Evolutionary conservation across 2,888 invertebrate species (phyloP).

Genomic region (Piscicola geometra): DNA sequence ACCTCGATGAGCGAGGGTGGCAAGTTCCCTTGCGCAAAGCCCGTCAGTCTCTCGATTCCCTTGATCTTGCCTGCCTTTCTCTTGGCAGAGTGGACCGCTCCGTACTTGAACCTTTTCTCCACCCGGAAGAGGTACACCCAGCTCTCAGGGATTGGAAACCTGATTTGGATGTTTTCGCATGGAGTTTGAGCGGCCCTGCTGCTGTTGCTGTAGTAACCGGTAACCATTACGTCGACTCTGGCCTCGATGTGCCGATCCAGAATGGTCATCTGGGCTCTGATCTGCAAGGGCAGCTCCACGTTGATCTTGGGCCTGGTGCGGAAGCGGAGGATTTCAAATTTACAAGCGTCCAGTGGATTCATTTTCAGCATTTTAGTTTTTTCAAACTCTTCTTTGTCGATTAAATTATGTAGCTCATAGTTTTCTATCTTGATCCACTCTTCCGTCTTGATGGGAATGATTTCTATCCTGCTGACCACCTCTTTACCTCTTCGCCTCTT

Average conservation of each 20-base stretch:
- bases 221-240: slow-evolving; percentile 88
- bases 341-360: slow-evolving; percentile 90
- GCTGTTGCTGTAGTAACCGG: slow-evolving; percentile 90
- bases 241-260: slow-evolving; percentile 73
- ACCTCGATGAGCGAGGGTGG: slow-evolving; percentile 55
- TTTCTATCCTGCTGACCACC: slow-evolving; percentile 96
- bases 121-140: slow-evolving; percentile 99
- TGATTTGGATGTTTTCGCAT: slow-evolving; percentile 75
- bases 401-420: slow-evolving; percentile 87
- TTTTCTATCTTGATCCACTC: slow-evolving; percentile 96
- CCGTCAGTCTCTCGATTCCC: slow-evolving; percentile 55
- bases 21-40: slow-evolving; percentile 53
- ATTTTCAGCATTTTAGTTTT: slow-evolving; percentile 57
- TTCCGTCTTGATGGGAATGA: slow-evolving; percentile 85
- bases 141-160: slow-evolving; percentile 90
- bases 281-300: slow-evolving; percentile 89
- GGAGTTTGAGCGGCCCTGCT: slow-evolving; percentile 79
- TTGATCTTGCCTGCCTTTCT: slow-evolving; percentile 62
- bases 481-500: slow-evolving; percentile 95
- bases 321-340: slow-evolving; percentile 92
- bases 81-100: slow-evolving; percentile 87
- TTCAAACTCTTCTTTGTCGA: slow-evolving; percentile 84
- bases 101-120: slow-evolving; percentile 94
- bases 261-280: slow-evolving; percentile 72
- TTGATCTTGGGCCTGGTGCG: slow-evolving; percentile 66